phyloP scores from a whole-genome alignment of 2,797 vertebrate genomes.

The Hyperoplus lanceolatus region DNA sequence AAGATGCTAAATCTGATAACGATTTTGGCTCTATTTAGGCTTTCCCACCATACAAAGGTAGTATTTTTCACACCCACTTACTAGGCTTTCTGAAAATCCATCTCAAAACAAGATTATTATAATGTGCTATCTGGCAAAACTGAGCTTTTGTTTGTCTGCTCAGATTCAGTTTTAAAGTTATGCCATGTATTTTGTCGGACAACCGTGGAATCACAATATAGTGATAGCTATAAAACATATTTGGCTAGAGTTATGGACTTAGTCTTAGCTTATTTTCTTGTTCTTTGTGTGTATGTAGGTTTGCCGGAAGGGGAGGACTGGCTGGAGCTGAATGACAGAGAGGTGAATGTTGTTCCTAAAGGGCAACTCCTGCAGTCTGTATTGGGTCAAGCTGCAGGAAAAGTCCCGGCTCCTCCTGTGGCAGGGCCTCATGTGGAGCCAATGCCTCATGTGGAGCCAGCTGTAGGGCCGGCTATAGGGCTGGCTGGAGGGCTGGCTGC shows the following conservation, averaged over 20 bases:
- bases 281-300: constrained; percentile 70
- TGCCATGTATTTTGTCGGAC: not conserved
- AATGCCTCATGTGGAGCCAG: constrained; percentile 36
- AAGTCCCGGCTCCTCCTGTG: constrained; percentile 41
- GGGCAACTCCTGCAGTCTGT: constrained; percentile 64
- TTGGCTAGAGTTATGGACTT: not conserved
- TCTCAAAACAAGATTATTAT: not conserved
- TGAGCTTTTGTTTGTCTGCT: not conserved
- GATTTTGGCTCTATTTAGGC: not conserved
- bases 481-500: constrained; percentile 45
- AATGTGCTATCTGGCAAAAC: not conserved
- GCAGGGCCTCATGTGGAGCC: constrained; percentile 52
- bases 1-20: not conserved
- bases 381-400: constrained; percentile 38
- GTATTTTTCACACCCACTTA: not conserved
- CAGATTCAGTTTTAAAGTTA: not conserved
- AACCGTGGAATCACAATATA: not conserved
- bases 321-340: constrained; percentile 77
- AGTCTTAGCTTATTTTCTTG: not conserved
- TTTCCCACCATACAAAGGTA: not conserved
- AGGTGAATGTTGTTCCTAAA: constrained; percentile 81
- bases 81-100: not conserved
- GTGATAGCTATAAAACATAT: not conserved
- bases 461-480: constrained; percentile 38
- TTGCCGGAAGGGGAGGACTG: constrained; percentile 77